Conservation (phyloP, 2,888 invertebrate genomes). For the Rhamnusium bicolor region DNA sequence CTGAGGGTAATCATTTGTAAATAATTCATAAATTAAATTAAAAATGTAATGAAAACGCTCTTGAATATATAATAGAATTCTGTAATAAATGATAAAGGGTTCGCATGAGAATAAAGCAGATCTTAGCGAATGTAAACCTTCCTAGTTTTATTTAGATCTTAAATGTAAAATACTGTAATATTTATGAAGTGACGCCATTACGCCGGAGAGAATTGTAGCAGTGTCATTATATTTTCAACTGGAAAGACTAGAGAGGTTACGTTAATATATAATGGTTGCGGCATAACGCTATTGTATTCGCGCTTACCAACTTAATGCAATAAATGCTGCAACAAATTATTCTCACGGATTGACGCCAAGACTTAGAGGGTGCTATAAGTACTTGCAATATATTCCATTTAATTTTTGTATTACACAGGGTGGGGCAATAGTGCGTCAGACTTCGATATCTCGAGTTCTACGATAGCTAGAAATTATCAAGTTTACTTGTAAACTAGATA, state of each 20-base stretch:
- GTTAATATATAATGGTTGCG: conserved; percentile 12
- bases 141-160: conserved; percentile 34
- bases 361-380: neutral
- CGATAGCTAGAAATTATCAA: too few species aligned
- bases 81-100: conserved; percentile 27
- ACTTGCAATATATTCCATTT: neutral
- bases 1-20: conserved; percentile 6
- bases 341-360: conserved; percentile 12
- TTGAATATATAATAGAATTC: conserved; percentile 18
- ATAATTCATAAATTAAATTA: conserved; percentile 30
- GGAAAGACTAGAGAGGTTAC: conserved; percentile 10
- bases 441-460: too few species aligned
- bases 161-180: conserved; percentile 29
- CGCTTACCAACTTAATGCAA: conserved; percentile 12
- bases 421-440: too few species aligned
- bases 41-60: too few species aligned
- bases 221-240: conserved; percentile 25
- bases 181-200: conserved; percentile 30
- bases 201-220: conserved; percentile 24
- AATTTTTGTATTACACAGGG: neutral
- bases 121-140: conserved; percentile 16
- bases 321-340: conserved; percentile 17
- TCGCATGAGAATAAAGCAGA: conserved; percentile 1
- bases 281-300: conserved; percentile 7
- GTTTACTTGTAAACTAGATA: too few species aligned